Percentiles rank a stretch among this genome's conserved stretches.
phyloP scores from a whole-genome alignment of 2,888 invertebrate genomes.

The Synergus gifuensis region DNA sequence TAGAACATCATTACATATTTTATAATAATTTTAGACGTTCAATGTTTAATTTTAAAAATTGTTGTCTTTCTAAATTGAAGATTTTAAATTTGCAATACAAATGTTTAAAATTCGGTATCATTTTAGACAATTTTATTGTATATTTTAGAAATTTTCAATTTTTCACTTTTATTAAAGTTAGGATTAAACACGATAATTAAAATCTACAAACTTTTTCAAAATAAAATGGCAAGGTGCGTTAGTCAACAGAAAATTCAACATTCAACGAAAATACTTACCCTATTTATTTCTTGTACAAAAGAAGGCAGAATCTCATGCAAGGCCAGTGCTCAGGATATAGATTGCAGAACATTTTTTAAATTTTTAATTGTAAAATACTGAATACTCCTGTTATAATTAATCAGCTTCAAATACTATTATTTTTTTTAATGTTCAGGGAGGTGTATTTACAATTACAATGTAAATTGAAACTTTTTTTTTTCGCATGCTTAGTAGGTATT shows the following conservation, averaged over 20 bases:
- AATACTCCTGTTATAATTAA: constrained; percentile 6
- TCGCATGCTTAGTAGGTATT: constrained; percentile 1
- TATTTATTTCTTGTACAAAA: constrained; percentile 13
- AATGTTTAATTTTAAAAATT: background rate
- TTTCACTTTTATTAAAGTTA: background rate
- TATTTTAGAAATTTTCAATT: background rate
- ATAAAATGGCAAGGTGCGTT: background rate
- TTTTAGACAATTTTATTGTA: background rate
- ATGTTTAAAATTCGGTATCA: too few species aligned
- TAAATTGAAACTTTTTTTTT: background rate
- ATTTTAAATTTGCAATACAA: too few species aligned
- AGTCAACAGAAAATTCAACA: constrained; percentile 38
- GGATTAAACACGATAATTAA: background rate
- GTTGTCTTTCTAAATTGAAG: background rate
- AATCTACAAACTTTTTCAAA: background rate
- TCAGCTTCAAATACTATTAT: background rate
- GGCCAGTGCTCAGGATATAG: constrained; percentile 30
- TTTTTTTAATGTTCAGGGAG: background rate
- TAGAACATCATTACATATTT: background rate
- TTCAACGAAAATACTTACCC: constrained; percentile 48
- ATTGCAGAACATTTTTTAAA: background rate
- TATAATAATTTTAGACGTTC: background rate
- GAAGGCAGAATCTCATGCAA: constrained; percentile 42
- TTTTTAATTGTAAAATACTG: constrained; percentile 13
- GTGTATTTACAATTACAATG: constrained; percentile 36